Conservation (phyloP, 2,113 vertebrate species). For the Neopipo cinnamomea region DNA sequence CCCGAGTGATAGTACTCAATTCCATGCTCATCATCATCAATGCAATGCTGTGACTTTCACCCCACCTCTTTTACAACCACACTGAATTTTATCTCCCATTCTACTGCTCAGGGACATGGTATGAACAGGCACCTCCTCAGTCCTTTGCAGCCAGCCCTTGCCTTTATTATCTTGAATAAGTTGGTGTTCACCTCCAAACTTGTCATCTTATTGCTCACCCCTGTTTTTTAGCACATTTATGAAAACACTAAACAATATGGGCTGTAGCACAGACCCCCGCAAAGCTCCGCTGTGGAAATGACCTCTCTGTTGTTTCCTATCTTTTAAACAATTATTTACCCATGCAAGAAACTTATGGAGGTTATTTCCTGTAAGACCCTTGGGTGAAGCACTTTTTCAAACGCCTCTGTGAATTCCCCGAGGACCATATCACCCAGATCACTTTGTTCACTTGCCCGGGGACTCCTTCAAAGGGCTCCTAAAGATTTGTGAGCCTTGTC, state of each 20-base stretch:
- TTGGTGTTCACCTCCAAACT: slow-evolving; percentile 2
- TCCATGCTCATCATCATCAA: neutral
- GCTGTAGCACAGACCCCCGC: neutral
- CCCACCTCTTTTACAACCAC: neutral
- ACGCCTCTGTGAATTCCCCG: slow-evolving; percentile 30
- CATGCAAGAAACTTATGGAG: neutral
- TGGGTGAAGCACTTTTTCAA: slow-evolving; percentile 39
- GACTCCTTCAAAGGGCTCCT: slow-evolving; percentile 53
- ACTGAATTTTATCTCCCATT: neutral
- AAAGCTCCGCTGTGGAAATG: neutral
- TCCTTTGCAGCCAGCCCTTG: neutral
- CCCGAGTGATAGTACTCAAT: neutral
- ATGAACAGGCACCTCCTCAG: neutral
- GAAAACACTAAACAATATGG: neutral
- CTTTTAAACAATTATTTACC: slow-evolving; percentile 29
- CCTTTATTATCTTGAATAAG: neutral
- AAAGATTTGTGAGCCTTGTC: slow-evolving; percentile 60
- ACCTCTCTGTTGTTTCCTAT: neutral
- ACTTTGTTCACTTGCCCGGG: slow-evolving; percentile 37
- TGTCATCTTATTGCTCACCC: neutral
- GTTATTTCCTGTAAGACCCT: slow-evolving; percentile 38
- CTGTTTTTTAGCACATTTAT: neutral
- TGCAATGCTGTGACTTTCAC: neutral
- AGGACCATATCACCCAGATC: slow-evolving; percentile 41
- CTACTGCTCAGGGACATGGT: neutral